These are phyloP conservation scores for Ceratina calcarata DNA, from an alignment of 1,140 invertebrate genomes.

Conservation along the genomic window DNA sequence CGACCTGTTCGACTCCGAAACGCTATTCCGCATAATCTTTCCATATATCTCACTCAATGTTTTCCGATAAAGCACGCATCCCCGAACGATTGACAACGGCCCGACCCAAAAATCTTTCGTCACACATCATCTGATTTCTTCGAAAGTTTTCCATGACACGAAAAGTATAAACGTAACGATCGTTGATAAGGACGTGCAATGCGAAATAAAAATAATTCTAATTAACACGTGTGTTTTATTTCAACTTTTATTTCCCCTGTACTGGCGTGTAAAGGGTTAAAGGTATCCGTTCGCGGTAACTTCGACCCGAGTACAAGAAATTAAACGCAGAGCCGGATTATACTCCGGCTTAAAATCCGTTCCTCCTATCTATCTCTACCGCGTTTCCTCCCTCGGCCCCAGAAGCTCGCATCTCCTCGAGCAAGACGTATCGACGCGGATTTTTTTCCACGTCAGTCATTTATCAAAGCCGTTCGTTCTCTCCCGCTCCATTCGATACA, in stretches of 20 bases:
- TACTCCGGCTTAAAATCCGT: not conserved
- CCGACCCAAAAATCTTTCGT: conserved; percentile 42
- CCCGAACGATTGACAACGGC: conserved; percentile 66
- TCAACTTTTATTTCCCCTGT: not conserved
- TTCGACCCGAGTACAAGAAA: not conserved
- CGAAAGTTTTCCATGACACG: too few species aligned
- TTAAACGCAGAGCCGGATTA: not conserved
- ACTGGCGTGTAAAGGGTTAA: not conserved
- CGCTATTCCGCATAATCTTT: conserved; percentile 78
- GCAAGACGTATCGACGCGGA: conserved; percentile 78
- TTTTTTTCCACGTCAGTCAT: conserved; percentile 76
- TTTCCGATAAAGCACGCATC: conserved; percentile 77
- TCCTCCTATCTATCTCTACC: not conserved
- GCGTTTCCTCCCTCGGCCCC: conserved; percentile 47
- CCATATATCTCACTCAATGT: conserved; percentile 79
- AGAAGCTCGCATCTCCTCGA: conserved; percentile 70
- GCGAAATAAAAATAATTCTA: not conserved
- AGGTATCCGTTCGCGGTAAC: not conserved
- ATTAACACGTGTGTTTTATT: not conserved
- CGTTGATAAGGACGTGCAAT: not conserved
- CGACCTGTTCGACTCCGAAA: conserved; percentile 77
- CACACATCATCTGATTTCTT: too few species aligned
- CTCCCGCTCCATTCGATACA: conserved; percentile 59
- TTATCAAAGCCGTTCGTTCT: conserved; percentile 76
- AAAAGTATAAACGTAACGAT: not conserved